Evolutionary conservation across 30 jellyfish, hydroid and myxozoan genomes (phyloP).

Genomic region (Turritopsis dohrnii): DNA sequence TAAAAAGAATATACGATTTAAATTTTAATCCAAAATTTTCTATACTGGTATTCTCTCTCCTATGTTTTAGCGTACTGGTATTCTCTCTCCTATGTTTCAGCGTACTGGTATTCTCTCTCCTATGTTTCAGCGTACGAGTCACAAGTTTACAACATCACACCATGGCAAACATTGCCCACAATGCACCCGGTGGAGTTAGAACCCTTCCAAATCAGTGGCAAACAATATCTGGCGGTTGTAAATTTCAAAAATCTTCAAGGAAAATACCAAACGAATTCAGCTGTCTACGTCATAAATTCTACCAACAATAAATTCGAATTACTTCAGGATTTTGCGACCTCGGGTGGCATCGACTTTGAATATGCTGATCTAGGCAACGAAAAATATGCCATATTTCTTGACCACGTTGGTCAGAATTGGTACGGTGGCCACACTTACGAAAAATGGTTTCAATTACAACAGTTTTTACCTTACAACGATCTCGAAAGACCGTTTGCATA

Average conservation of each 20-base stretch:
- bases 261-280: conserved; percentile 26
- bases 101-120: neutral
- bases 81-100: too few relatives aligned
- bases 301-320: conserved; percentile 23
- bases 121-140: conserved; percentile 38
- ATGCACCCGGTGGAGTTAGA: conserved; percentile 46
- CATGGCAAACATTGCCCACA: conserved; percentile 43
- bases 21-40: too few relatives aligned
- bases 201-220: conserved; percentile 53
- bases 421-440: conserved; percentile 38
- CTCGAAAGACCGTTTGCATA: conserved; percentile 28
- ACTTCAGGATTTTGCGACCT: conserved; percentile 40
- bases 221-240: conserved; percentile 71
- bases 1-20: too few relatives aligned
- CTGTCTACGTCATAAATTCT: conserved; percentile 31
- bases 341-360: conserved; percentile 75
- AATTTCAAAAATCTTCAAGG: conserved; percentile 27
- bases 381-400: conserved; percentile 53
- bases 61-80: too few relatives aligned
- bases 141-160: conserved; percentile 43
- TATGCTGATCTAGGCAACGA: conserved; percentile 48
- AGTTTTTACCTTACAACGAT: conserved; percentile 29
- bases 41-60: too few relatives aligned
- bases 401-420: conserved; percentile 34
- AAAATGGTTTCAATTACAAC: conserved; percentile 36